Conservation (phyloP, 2,797 vertebrate species). For the Sebastes matsubarae region DNA sequence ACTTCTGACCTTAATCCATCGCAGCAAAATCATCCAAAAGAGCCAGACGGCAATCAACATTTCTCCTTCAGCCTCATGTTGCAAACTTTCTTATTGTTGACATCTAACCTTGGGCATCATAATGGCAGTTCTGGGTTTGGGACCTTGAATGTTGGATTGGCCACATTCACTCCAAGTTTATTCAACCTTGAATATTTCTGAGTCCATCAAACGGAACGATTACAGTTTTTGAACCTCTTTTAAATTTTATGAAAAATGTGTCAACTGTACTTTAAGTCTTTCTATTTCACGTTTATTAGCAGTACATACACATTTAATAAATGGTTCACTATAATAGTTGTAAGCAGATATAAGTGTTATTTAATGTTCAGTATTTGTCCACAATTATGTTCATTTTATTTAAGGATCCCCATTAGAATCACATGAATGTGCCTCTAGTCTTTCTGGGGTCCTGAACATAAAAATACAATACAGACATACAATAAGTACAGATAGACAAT, state of each 20-base stretch:
- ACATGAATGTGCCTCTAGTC: no score
- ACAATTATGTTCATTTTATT: background rate
- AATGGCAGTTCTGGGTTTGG: background rate
- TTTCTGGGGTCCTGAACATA: no score
- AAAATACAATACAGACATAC: no score
- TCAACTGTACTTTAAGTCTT: background rate
- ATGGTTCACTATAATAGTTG: background rate
- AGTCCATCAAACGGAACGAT: background rate
- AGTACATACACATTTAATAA: background rate
- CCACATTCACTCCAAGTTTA: background rate
- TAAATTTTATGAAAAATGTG: background rate
- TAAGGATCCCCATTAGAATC: no score
- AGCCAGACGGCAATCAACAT: slow-evolving; percentile 31
- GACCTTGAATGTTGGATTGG: background rate
- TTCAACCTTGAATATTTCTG: background rate
- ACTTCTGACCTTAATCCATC: slow-evolving; percentile 67
- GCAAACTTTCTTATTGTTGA: slow-evolving; percentile 53
- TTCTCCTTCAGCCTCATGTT: slow-evolving; percentile 16
- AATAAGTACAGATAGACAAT: no score
- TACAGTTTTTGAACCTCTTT: background rate
- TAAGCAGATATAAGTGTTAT: background rate
- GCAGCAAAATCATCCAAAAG: slow-evolving; percentile 47
- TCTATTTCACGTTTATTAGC: background rate
- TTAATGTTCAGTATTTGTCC: background rate
- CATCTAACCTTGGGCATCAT: slow-evolving; percentile 37